Base-by-base conservation (phyloP, 2,888 invertebrate genomes). In the Polyploca ridens region DNA sequence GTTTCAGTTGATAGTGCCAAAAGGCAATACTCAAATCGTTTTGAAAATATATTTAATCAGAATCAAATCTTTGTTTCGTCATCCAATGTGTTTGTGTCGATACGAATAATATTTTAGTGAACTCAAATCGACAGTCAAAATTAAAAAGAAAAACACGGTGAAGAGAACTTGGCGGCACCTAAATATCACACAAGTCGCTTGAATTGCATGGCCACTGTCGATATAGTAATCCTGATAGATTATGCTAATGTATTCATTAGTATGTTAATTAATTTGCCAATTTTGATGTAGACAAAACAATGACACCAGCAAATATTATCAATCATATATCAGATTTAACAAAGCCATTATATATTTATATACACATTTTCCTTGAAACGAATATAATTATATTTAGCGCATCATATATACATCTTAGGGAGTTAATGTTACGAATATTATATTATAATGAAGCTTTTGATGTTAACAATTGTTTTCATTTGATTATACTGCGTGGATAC, bases 381-480 rank as follows among this genome's bases (percentile, higher is more conserved):
- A 11, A 58, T 58, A 58, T 33, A 58, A 33, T 16, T 58, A 33
- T 58, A 82, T 79, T 78, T 84, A 87, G 79, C 78, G 83, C 84
- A 82, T 82, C 80, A 75, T 82, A 77, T 77, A 79, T 75, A 79
- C 76, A 71, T 69, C 6, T 5, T 49, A 49, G 49, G 49, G 16
- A 16, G 49, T 44, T 44, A 44, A 44, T 44, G 44, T 49, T 16
- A 16, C 49, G 49, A 70, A 79, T 82, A 85, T 82, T 27, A 27
- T 67, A 69, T 79, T 79, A 38, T 59, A 13, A 49, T 5, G 65
- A 85, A 83, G 89, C 90, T 88, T 89, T 90, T 76, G 83, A 85
- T 88, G 89, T 88, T 84, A 72, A 84, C 76, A 75, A 1, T 27
- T 66, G 79, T 81, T 77, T 84, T 85, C 78, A 72, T 76, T 80